These are phyloP conservation scores for Hippocampus zosterae DNA, from an alignment of 2,113 vertebrate genomes.

Conservation along the genomic window DNA sequence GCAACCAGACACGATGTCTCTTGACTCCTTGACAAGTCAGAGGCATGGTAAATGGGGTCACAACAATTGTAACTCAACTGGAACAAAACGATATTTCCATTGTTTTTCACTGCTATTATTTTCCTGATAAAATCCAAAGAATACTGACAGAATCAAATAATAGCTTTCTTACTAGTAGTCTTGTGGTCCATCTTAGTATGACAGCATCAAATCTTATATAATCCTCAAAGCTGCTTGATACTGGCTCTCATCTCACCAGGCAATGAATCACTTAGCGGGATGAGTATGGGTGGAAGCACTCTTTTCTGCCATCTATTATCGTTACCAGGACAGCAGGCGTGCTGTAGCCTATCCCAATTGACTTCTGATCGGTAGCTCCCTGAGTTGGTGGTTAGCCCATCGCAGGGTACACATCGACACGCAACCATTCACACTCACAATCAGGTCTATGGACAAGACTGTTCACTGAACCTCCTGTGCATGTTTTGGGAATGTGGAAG, in stretches of 20 bases:
- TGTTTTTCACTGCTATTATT: not conserved
- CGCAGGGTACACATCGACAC: too few relatives aligned
- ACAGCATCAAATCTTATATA: not conserved
- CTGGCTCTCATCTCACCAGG: not conserved
- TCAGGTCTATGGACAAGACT: too few relatives aligned
- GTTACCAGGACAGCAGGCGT: too few relatives aligned
- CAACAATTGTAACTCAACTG: not conserved
- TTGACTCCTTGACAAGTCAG: not conserved
- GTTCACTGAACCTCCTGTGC: too few relatives aligned
- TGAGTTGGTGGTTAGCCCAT: too few relatives aligned
- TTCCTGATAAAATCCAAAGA: not conserved
- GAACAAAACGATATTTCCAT: not conserved
- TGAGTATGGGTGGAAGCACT: not conserved
- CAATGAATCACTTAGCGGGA: not conserved
- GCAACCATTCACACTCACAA: too few relatives aligned
- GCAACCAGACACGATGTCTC: conserved; percentile 5
- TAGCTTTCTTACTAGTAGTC: not conserved
- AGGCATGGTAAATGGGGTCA: not conserved
- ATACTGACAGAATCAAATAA: not conserved
- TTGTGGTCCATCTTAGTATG: not conserved
- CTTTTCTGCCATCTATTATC: not conserved
- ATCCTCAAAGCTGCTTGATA: not conserved
- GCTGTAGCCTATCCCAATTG: too few relatives aligned
- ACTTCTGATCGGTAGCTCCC: too few relatives aligned
- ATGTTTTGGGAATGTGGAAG: too few relatives aligned